phyloP scores from a whole-genome alignment of 2,888 invertebrate species.

The Sphinx pinastri region DNA sequence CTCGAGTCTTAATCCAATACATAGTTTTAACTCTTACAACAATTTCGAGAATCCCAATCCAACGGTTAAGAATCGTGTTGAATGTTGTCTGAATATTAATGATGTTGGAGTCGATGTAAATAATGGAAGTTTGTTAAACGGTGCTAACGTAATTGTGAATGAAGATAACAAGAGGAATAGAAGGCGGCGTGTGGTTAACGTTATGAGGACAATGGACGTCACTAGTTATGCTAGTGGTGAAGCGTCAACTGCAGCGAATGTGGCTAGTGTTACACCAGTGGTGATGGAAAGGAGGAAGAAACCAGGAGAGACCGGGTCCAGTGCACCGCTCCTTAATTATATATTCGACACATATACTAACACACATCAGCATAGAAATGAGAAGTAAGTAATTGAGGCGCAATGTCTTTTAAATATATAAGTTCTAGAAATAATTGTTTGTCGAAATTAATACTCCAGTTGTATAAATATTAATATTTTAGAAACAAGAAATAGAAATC shows the following conservation, averaged over 20 bases:
- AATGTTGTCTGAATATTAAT: slow-evolving; percentile 50
- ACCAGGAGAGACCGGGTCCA: slow-evolving; percentile 73
- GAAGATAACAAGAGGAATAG: slow-evolving; percentile 56
- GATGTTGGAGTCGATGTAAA: slow-evolving; percentile 24
- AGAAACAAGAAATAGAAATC: neutral
- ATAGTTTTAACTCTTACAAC: slow-evolving; percentile 53
- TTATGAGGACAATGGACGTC: slow-evolving; percentile 48
- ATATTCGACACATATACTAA: slow-evolving; percentile 79
- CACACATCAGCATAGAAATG: slow-evolving; percentile 74
- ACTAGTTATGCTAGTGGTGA: slow-evolving; percentile 43
- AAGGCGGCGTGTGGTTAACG: slow-evolving; percentile 63
- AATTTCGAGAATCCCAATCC: slow-evolving; percentile 44
- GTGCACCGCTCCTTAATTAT: slow-evolving; percentile 74
- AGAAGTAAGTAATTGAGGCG: slow-evolving; percentile 60
- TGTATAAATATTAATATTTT: no score
- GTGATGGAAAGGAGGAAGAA: slow-evolving; percentile 63
- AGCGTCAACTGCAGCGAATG: slow-evolving; percentile 47
- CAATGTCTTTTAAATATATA: neutral
- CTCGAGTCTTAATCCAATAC: slow-evolving; percentile 54
- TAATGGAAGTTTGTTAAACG: slow-evolving; percentile 44
- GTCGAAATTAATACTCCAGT: no score
- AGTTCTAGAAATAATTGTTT: no score
- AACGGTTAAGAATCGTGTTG: slow-evolving; percentile 42
- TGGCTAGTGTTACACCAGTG: slow-evolving; percentile 50
- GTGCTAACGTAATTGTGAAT: slow-evolving; percentile 54